A percentile compares a stretch with the other conserved stretches of the same genome.
Conservation (phyloP, 2,113 vertebrate species). For the Eptesicus fuscus region DNA sequence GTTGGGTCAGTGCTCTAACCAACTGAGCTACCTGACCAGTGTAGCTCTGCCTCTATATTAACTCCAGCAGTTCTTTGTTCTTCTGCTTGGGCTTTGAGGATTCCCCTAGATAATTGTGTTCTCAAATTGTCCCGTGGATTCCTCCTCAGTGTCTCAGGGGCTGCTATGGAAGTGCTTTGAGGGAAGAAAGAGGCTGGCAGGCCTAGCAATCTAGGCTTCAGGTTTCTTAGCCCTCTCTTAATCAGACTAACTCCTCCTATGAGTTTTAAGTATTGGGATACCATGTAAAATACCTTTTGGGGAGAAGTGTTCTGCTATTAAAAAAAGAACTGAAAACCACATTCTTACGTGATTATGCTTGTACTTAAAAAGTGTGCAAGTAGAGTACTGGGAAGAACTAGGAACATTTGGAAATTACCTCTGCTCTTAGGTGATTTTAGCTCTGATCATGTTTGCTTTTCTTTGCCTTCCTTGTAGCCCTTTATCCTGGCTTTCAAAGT, state of each 20-base stretch:
- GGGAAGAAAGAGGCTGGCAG: not conserved
- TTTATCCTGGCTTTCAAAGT: not conserved
- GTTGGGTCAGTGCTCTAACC: not conserved
- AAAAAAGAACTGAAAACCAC: not conserved
- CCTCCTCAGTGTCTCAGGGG: not conserved
- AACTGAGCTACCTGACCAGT: not conserved
- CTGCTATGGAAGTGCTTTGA: not conserved
- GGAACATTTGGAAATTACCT: constrained; percentile 28
- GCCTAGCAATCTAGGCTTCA: not conserved
- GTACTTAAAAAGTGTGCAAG: not conserved
- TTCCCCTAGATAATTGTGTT: not conserved
- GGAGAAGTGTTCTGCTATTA: not conserved
- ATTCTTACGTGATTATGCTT: constrained; percentile 11
- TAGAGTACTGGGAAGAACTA: not conserved
- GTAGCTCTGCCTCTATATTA: not conserved
- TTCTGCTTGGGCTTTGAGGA: not conserved
- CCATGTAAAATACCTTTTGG: not conserved
- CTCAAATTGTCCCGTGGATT: not conserved
- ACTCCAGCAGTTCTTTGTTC: not conserved
- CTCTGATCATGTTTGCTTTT: not conserved
- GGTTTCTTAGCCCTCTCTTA: not conserved
- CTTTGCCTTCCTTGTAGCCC: not conserved
- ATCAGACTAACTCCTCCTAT: not conserved
- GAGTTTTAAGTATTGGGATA: not conserved
- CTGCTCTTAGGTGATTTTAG: not conserved